A percentile compares a stretch with the other conserved stretches of the same genome.
phyloP scores from a whole-genome alignment of 2,113 vertebrate genomes.

The Zosterops lateralis region DNA sequence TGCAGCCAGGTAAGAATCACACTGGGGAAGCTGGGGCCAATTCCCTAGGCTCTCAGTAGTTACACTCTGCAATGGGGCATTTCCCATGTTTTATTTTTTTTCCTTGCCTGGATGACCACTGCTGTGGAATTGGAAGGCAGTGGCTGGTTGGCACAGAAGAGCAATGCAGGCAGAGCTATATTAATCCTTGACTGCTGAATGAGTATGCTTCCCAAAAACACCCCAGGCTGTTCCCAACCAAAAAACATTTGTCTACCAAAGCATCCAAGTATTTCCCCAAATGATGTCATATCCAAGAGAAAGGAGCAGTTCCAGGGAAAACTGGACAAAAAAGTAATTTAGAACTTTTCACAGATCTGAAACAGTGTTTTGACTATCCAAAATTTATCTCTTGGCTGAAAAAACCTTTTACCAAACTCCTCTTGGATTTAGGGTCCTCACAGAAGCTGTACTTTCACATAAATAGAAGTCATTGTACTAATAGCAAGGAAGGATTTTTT shows the following conservation, averaged over 20 bases:
- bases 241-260: neutral
- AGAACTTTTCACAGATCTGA: neutral
- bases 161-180: neutral
- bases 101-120: neutral
- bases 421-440: neutral
- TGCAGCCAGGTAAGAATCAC: neutral
- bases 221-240: neutral
- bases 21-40: neutral
- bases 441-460: neutral
- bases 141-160: neutral
- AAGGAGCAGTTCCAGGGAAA: neutral
- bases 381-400: neutral
- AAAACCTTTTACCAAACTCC: neutral
- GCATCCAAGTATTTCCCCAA: neutral
- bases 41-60: neutral
- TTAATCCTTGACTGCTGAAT: neutral
- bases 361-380: neutral
- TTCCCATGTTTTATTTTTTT: neutral
- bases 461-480: constrained; percentile 6
- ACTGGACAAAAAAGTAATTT: neutral
- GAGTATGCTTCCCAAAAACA: neutral
- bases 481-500: neutral
- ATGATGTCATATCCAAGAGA: neutral
- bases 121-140: neutral
- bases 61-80: neutral